Evolutionary conservation across 2,113 vertebrate species (phyloP).

Genomic region (Tragulus kanchil): DNA sequence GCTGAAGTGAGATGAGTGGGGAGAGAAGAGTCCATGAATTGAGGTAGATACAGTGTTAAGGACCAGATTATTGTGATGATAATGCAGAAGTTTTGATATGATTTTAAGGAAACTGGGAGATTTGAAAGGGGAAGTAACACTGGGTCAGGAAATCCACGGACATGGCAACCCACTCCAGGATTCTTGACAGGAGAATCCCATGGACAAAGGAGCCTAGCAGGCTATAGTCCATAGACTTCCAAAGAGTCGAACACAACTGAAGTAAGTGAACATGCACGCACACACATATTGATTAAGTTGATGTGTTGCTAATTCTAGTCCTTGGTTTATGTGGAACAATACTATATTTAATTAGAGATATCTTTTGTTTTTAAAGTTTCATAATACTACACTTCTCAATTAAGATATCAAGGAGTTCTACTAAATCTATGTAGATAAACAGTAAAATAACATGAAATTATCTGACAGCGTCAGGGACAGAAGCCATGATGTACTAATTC

Average conservation of each 20-base stretch:
- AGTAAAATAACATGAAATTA: neutral
- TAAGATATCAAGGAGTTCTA: neutral
- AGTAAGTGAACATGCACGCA: too few species aligned
- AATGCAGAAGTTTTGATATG: neutral
- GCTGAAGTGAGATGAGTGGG: neutral
- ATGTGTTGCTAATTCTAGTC: neutral
- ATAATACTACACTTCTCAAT: neutral
- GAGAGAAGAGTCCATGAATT: neutral
- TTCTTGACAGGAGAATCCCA: neutral
- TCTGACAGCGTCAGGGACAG: neutral
- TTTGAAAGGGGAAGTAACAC: too few species aligned
- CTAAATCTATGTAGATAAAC: neutral
- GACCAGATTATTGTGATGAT: too few species aligned
- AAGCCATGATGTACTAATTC: neutral
- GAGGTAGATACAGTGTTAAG: neutral
- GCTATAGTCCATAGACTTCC: neutral
- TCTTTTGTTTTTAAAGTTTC: neutral
- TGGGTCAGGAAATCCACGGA: too few species aligned
- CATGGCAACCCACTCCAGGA: neutral
- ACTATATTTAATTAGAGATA: neutral
- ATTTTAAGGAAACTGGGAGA: neutral
- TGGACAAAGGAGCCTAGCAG: neutral
- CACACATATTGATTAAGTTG: too few species aligned
- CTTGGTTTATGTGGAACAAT: neutral
- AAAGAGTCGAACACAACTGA: neutral